Evolutionary conservation across 2,888 invertebrate species (phyloP).

Genomic region (Agelastica alni): DNA sequence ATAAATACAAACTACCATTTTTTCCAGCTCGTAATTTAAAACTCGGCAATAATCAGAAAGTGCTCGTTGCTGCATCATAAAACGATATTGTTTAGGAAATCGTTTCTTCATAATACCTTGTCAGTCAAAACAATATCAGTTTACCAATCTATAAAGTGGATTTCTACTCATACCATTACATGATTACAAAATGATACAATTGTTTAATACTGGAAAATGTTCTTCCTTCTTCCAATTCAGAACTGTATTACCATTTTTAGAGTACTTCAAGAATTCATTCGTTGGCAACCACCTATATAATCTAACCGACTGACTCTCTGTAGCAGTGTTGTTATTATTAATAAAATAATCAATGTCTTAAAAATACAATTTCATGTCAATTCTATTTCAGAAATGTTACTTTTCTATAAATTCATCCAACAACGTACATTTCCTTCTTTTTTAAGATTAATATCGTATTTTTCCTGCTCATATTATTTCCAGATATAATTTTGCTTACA

Average conservation of each 20-base stretch:
- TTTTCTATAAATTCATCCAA: constrained; percentile 1
- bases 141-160: constrained; percentile 17
- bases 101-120: constrained; percentile 6
- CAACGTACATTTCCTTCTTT: not conserved
- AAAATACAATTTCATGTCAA: no score
- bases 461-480: constrained; percentile 3
- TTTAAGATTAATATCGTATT: constrained; percentile 3
- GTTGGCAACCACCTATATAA: no score
- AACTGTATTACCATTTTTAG: no score
- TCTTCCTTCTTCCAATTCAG: not conserved
- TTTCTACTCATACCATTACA: constrained; percentile 13
- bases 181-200: constrained; percentile 12
- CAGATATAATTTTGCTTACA: constrained; percentile 9
- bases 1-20: no score
- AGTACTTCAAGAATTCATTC: no score
- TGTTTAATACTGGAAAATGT: constrained; percentile 13
- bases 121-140: constrained; percentile 14
- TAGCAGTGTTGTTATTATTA: no score
- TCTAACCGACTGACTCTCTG: no score
- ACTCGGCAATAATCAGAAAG: no score
- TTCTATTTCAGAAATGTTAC: no score
- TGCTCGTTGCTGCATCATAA: no score
- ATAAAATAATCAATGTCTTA: no score
- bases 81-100: not conserved
- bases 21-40: no score